phyloP scores from a whole-genome alignment of 2,113 vertebrate genomes.

The Oncorhynchus nerka region DNA sequence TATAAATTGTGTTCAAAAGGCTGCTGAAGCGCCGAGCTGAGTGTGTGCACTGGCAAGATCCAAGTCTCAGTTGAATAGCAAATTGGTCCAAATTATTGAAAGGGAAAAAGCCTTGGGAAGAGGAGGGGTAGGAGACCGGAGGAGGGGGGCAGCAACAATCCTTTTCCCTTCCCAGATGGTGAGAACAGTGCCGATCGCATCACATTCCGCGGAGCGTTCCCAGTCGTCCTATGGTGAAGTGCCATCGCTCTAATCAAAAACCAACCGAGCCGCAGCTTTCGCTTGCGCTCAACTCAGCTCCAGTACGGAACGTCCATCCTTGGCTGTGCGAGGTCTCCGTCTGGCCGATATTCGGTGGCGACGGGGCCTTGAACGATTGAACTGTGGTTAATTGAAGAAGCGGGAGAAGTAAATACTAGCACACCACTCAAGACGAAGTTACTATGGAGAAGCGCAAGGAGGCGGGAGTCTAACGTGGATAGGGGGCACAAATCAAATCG shows the following conservation, averaged over 20 bases:
- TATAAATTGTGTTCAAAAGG: too few species aligned
- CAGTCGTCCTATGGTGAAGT: constrained; percentile 32
- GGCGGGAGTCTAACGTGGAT: constrained; percentile 58
- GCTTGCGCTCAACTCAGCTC: constrained; percentile 23
- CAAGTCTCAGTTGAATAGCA: constrained; percentile 54
- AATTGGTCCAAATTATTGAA: constrained; percentile 42
- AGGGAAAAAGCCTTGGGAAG: constrained; percentile 41
- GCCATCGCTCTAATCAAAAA: constrained; percentile 36
- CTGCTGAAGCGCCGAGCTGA: neutral
- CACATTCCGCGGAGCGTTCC: constrained; percentile 44
- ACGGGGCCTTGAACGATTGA: constrained; percentile 59
- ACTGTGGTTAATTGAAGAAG: constrained; percentile 36
- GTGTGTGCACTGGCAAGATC: constrained; percentile 28
- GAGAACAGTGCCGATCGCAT: constrained; percentile 57
- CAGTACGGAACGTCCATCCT: constrained; percentile 9
- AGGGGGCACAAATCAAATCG: neutral
- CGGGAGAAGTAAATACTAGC: constrained; percentile 23
- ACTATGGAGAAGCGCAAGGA: constrained; percentile 63
- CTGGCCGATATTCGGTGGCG: constrained; percentile 29
- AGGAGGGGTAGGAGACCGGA: neutral
- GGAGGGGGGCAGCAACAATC: constrained; percentile 44
- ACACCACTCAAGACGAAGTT: constrained; percentile 40
- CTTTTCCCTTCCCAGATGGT: constrained; percentile 48
- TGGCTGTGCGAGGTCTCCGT: constrained; percentile 11
- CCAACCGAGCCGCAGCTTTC: constrained; percentile 26